phyloP scores from a whole-genome alignment of 1,140 invertebrate species.

The Pentalonia nigronervosa region DNA sequence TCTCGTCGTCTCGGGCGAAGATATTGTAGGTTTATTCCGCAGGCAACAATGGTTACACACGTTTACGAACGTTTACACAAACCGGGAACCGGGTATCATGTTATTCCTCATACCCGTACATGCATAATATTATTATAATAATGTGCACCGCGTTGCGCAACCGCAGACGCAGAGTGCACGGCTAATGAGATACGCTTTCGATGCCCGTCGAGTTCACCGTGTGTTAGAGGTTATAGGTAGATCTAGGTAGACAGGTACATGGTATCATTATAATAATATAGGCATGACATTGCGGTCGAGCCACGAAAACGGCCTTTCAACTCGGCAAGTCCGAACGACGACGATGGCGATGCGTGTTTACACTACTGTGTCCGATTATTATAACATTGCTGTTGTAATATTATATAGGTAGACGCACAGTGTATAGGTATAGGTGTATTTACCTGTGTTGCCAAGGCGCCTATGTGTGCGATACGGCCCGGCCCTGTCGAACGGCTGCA shows the following conservation, averaged over 20 bases:
- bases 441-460: no score
- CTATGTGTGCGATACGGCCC: no score
- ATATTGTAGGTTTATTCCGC: not conserved
- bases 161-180: not conserved
- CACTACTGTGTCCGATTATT: not conserved
- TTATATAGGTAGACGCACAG: no score
- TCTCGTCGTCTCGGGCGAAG: not conserved
- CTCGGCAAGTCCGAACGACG: not conserved
- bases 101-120: not conserved
- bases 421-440: no score
- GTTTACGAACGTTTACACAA: not conserved
- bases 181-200: slow-evolving; percentile 24
- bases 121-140: not conserved
- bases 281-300: not conserved
- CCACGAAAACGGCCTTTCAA: not conserved
- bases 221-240: not conserved
- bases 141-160: not conserved
- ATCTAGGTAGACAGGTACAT: not conserved
- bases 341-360: not conserved
- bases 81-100: not conserved
- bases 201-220: not conserved
- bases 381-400: not conserved
- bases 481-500: no score
- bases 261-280: not conserved
- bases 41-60: not conserved